Percentiles rank a stretch among this genome's conserved stretches.
Conservation (phyloP, 2,888 invertebrate species). For the Apotomis turbidana region DNA sequence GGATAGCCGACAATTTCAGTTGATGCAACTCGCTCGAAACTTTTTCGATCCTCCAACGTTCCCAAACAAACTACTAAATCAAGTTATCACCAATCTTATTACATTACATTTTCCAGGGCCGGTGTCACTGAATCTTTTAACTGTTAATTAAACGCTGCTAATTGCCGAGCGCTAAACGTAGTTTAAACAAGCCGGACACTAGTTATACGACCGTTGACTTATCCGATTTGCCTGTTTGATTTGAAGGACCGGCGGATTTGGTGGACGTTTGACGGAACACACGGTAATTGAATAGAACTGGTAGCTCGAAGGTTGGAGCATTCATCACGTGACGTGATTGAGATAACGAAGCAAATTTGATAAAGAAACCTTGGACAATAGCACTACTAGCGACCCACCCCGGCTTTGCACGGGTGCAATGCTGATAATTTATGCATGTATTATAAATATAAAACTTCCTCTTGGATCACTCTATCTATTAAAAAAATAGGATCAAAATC, state of each 20-base stretch:
- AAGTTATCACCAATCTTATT: neutral
- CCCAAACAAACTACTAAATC: neutral
- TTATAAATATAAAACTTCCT: no score
- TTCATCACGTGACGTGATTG: neutral
- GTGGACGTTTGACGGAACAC: constrained; percentile 7
- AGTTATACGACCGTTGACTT: constrained; percentile 47
- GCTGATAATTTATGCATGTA: no score
- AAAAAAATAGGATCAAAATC: no score
- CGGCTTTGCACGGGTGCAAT: no score
- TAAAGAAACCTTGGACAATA: neutral
- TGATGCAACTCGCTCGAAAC: no score
- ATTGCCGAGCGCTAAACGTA: constrained; percentile 35
- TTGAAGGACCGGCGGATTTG: constrained; percentile 4
- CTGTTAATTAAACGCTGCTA: constrained; percentile 31
- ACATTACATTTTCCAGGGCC: neutral
- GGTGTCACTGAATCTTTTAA: constrained; percentile 36
- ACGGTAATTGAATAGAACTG: constrained; percentile 10
- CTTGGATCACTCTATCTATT: no score
- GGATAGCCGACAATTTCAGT: no score
- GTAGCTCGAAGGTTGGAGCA: neutral
- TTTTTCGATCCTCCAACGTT: no score
- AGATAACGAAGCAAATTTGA: neutral
- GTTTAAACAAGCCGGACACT: constrained; percentile 52
- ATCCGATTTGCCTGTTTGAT: constrained; percentile 43
- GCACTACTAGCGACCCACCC: no score